A percentile compares a stretch with the other conserved stretches of the same genome.
These are phyloP conservation scores for Nesidiocoris tenuis DNA, from an alignment of 2,888 invertebrate genomes.

Conservation along the genomic window DNA sequence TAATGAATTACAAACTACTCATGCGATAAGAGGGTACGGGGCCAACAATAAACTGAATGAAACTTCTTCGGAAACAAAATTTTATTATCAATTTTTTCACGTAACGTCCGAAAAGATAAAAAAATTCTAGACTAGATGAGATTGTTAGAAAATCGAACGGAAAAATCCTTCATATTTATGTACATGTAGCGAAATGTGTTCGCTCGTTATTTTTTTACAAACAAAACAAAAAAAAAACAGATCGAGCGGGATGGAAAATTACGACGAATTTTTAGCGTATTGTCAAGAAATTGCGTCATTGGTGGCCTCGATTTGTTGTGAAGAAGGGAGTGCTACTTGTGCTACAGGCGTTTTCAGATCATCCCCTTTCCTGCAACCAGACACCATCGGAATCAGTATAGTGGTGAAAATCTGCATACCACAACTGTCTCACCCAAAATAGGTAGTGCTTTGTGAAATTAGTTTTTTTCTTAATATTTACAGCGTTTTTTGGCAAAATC, in stretches of 20 bases:
- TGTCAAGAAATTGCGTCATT: constrained; percentile 47
- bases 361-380: constrained; percentile 47
- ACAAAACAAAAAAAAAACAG: constrained; percentile 17
- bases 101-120: not conserved
- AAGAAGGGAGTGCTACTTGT: constrained; percentile 43
- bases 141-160: no score
- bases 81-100: not conserved
- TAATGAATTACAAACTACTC: no score
- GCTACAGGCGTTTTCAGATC: constrained; percentile 46
- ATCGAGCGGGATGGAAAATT: not conserved
- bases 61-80: not conserved
- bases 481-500: no score
- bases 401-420: no score
- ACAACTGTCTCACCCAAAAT: no score
- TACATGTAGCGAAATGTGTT: not conserved
- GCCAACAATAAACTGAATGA: constrained; percentile 24
- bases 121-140: not conserved
- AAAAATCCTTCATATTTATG: not conserved
- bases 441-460: no score
- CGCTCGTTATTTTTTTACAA: not conserved
- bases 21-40: constrained; percentile 13
- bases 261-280: constrained; percentile 7
- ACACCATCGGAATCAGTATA: constrained; percentile 33
- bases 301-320: constrained; percentile 46
- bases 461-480: no score